Evolutionary conservation across 2,888 invertebrate species (phyloP).

Genomic region (Coelinius sp.): DNA sequence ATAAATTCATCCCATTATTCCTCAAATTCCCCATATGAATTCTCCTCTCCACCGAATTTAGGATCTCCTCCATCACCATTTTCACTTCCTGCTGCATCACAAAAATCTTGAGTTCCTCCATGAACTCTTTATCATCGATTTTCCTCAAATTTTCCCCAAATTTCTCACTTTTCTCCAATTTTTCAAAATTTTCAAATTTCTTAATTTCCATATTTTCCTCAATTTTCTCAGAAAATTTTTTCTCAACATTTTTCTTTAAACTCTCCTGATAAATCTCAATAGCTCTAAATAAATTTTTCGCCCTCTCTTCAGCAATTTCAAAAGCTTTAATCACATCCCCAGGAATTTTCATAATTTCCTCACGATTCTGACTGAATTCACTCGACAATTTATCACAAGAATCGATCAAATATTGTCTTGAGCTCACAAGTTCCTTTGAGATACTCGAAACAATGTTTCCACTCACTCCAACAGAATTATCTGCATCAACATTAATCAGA

Average conservation of each 20-base stretch:
- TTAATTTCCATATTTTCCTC: background rate
- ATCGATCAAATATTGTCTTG: background rate
- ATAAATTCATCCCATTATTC: background rate
- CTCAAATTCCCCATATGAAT: background rate
- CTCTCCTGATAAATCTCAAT: slow-evolving; percentile 48
- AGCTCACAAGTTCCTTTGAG: slow-evolving; percentile 24
- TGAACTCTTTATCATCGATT: background rate
- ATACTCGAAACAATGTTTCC: slow-evolving; percentile 7
- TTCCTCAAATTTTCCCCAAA: background rate
- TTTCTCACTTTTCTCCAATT: background rate
- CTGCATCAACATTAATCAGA: slow-evolving; percentile 4
- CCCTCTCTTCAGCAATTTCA: slow-evolving; percentile 45
- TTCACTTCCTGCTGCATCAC: slow-evolving; percentile 10
- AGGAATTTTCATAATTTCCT: slow-evolving; percentile 34
- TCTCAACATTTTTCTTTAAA: background rate
- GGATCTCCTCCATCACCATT: slow-evolving; percentile 10
- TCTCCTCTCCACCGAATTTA: slow-evolving; percentile 6
- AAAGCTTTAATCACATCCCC: slow-evolving; percentile 45
- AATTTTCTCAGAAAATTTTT: background rate
- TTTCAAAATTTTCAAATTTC: background rate
- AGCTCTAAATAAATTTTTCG: slow-evolving; percentile 47
- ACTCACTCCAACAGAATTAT: background rate
- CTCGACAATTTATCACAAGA: background rate
- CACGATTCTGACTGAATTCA: background rate
- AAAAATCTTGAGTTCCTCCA: background rate